phyloP scores from a whole-genome alignment of 2,113 vertebrate species.

The Panurus biarmicus region DNA sequence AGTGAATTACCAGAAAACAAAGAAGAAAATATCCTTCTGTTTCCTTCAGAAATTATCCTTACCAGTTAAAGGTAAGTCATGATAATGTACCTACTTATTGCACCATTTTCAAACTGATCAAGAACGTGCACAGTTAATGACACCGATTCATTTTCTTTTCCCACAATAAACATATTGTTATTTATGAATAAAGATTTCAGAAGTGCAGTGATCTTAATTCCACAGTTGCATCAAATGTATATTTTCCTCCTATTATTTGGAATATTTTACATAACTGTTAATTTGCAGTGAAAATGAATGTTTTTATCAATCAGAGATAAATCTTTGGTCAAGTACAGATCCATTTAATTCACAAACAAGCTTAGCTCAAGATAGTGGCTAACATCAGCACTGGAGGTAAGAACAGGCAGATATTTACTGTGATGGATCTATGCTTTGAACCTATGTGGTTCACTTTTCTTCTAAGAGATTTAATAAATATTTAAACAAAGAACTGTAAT shows the following conservation, averaged over 20 bases:
- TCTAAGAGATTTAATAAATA: neutral
- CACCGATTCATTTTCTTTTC: neutral
- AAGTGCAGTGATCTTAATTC: accelerated
- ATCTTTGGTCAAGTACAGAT: neutral
- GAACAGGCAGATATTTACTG: neutral
- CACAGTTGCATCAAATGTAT: neutral
- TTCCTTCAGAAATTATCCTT: no score
- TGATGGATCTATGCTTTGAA: neutral
- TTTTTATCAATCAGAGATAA: neutral
- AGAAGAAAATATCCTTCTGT: neutral
- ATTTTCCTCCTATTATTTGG: neutral
- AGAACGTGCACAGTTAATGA: neutral
- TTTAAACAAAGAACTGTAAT: neutral
- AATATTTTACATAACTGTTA: neutral
- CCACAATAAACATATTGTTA: neutral
- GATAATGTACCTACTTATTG: neutral
- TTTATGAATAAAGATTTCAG: neutral
- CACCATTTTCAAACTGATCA: neutral
- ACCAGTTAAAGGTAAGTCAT: neutral
- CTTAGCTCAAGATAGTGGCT: neutral
- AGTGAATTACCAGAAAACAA: neutral
- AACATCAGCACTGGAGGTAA: neutral
- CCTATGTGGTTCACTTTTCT: neutral
- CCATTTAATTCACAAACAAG: neutral
- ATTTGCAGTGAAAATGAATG: neutral